These are phyloP conservation scores for Drosophila busckii DNA, from an alignment of 1,140 invertebrate species.

Conservation along the genomic window DNA sequence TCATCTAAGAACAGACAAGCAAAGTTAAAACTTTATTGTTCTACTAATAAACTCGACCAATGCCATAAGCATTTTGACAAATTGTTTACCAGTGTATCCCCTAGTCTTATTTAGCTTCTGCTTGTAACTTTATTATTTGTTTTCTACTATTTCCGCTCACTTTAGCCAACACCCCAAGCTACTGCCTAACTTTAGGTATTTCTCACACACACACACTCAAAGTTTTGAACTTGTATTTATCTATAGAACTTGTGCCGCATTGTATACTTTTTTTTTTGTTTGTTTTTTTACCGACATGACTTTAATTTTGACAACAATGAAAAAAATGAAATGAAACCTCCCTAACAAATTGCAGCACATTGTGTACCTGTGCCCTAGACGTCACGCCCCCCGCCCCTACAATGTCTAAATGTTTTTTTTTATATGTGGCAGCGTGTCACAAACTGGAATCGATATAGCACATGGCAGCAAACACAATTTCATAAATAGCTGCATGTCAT, in stretches of 20 bases:
- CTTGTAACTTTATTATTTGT: constrained; percentile 39
- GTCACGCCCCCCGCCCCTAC: no score
- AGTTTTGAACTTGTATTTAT: no score
- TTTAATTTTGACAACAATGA: constrained; percentile 53
- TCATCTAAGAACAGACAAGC: no score
- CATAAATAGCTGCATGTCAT: constrained; percentile 51
- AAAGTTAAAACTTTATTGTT: no score
- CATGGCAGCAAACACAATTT: constrained; percentile 45
- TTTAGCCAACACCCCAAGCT: no score
- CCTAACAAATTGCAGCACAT: constrained; percentile 51
- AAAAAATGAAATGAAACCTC: constrained; percentile 34
- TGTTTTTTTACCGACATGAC: constrained; percentile 61
- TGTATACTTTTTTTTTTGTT: not conserved
- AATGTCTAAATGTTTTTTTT: not conserved
- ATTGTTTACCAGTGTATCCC: constrained; percentile 1
- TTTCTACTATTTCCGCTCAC: constrained; percentile 45
- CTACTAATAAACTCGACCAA: no score
- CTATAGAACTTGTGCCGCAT: not conserved
- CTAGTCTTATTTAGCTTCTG: not conserved
- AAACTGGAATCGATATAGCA: constrained; percentile 57
- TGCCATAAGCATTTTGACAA: no score
- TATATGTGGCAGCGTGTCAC: constrained; percentile 59
- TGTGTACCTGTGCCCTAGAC: not conserved
- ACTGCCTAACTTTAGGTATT: no score
- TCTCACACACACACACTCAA: no score